Evolutionary conservation across 1,140 invertebrate genomes (phyloP).

Genomic region (Neomicropteryx cornuta): DNA sequence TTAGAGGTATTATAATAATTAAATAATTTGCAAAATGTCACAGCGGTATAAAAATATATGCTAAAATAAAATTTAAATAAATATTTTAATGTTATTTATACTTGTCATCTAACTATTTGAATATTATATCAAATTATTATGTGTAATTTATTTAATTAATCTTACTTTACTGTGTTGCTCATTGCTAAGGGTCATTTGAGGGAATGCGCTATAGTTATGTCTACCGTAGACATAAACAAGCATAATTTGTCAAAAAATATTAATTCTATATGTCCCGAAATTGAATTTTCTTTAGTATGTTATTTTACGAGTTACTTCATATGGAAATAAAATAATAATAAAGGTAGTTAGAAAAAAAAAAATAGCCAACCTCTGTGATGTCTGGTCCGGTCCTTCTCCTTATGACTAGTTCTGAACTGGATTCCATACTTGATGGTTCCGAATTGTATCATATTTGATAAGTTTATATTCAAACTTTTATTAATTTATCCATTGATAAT

Average conservation of each 20-base stretch:
- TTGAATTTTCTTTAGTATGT: background rate
- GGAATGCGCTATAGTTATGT: too few relatives aligned
- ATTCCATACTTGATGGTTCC: constrained; percentile 47
- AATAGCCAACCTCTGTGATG: constrained; percentile 19
- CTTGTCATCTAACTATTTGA: background rate
- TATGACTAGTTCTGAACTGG: constrained; percentile 36
- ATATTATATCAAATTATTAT: too few relatives aligned
- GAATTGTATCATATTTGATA: constrained; percentile 44
- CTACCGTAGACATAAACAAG: background rate
- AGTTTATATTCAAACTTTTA: background rate
- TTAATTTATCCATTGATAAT: too few relatives aligned
- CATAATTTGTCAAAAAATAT: background rate
- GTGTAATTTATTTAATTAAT: too few relatives aligned
- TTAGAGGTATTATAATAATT: too few relatives aligned
- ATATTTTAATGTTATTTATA: background rate
- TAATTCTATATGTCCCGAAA: background rate
- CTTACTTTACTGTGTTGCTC: too few relatives aligned
- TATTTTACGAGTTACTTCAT: too few relatives aligned
- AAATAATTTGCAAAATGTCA: background rate
- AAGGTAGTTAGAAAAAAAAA: too few relatives aligned
- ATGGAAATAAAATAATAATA: too few relatives aligned
- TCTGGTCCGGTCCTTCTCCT: constrained; percentile 30
- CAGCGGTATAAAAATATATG: constrained; percentile 4
- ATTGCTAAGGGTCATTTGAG: too few relatives aligned
- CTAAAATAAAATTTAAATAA: constrained; percentile 3